Base-by-base conservation (phyloP, 2,797 vertebrate genomes). In the Rhodeus uyekii region DNA sequence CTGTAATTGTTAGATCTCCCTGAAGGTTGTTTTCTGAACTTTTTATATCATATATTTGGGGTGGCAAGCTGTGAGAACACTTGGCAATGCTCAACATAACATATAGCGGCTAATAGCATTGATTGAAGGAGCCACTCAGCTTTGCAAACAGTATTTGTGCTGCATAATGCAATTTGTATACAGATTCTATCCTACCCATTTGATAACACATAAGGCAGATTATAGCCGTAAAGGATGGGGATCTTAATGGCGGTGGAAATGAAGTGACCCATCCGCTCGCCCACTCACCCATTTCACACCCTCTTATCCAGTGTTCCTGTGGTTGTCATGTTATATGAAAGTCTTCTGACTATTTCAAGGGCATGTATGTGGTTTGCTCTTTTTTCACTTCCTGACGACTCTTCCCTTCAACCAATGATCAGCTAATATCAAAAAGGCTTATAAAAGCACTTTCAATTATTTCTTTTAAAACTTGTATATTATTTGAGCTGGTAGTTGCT, bases 101-200 rank as follows among this genome's bases (percentile, higher is more conserved):
- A 68, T 81, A 61, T 81, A 61, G 77, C 46, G 46, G 74, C 69
- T 74, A 61, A 38, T 18, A 13, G 68, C 83, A 81, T 83, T 84
- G 87, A 85, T 81, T 85, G 83, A 85, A 85, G 74, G 42, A 86
- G 75, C 75, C 81, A 68, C 83, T 83, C 71, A 14, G 85, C 46
- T 79, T 60, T 67, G 61, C 60, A 83, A 73, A 63, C 68, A 32
- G 38, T 79, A 44, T 86, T 75, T 81, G 74, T 67, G 68, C 78
- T 76, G 83, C 85, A 86, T 86, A 86, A 88, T 88, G 81, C 42
- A n/a, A 60, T 83, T 76, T 76, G 64, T 71, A 48, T 76, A 76
- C 80, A 80, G 85, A 81, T 60, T 27, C 76, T 78, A 39, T 82
- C 68, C 77, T 76, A 27, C 68, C 63, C 76, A 19, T 76, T 68